Evolutionary conservation across 2,888 invertebrate genomes (phyloP).

Genomic region (Tineola bisselliella): DNA sequence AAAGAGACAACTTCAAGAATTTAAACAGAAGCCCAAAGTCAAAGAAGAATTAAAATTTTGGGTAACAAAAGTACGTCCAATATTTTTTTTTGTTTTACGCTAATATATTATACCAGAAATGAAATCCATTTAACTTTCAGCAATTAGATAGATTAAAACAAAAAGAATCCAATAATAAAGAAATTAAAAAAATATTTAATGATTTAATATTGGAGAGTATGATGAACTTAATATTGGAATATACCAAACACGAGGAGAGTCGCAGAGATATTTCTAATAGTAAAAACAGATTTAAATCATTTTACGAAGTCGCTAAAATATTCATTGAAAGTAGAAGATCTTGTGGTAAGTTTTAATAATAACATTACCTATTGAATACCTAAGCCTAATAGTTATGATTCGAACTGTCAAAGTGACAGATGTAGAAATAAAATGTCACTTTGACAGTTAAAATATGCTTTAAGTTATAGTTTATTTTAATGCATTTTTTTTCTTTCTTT

Average conservation of each 20-base stretch:
- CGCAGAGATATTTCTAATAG: background rate
- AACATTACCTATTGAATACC: too few relatives aligned
- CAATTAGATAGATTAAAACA: conserved; percentile 3
- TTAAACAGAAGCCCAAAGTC: conserved; percentile 21
- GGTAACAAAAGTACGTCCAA: conserved; percentile 33
- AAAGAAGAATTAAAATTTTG: conserved; percentile 34
- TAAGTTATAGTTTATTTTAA: too few relatives aligned
- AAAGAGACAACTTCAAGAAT: conserved; percentile 27
- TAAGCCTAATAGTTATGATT: too few relatives aligned
- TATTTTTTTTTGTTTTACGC: too few relatives aligned
- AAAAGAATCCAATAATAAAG: background rate
- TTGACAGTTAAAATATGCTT: too few relatives aligned
- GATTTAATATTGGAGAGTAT: background rate
- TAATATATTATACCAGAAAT: too few relatives aligned
- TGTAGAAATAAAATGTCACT: too few relatives aligned
- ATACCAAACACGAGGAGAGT: background rate
- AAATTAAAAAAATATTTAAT: background rate
- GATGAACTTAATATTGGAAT: background rate
- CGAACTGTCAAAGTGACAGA: too few relatives aligned
- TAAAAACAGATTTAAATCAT: conserved; percentile 18
- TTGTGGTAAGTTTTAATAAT: conserved; percentile 26
- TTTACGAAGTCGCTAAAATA: conserved; percentile 26
- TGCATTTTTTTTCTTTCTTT: conserved; percentile 33
- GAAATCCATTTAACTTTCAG: background rate
- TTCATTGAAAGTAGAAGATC: conserved; percentile 30